Percentiles rank a stretch among this genome's conserved stretches.
Conservation (phyloP, 2,113 vertebrate species). For the Apeltes quadracus region DNA sequence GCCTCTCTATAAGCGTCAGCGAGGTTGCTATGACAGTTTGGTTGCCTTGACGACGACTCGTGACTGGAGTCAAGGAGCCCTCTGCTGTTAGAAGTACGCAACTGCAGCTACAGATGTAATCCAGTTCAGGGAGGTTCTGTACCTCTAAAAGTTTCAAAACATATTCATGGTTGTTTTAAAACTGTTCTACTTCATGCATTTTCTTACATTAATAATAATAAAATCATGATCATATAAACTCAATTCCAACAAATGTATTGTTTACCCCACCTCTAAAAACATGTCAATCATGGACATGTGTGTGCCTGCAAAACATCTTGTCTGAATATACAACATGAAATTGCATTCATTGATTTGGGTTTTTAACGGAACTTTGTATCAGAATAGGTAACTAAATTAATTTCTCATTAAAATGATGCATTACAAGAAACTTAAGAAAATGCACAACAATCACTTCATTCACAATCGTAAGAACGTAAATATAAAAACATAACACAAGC, state of each 20-base stretch:
- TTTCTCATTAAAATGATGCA: background rate
- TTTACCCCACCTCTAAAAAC: background rate
- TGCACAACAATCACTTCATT: no score
- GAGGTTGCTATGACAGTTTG: constrained; percentile 55
- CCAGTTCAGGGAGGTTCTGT: background rate
- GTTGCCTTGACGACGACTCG: constrained; percentile 64
- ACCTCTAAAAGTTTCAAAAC: background rate
- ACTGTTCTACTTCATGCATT: background rate
- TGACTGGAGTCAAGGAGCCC: background rate
- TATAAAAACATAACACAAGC: background rate
- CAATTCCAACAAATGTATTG: no score
- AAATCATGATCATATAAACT: background rate
- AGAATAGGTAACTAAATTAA: background rate
- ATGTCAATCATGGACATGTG: no score
- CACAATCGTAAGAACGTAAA: background rate
- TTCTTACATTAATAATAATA: background rate
- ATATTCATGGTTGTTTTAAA: background rate
- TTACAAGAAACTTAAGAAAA: background rate
- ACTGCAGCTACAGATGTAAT: constrained; percentile 22
- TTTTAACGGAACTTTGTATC: background rate
- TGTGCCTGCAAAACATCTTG: background rate
- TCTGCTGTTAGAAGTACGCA: constrained; percentile 2
- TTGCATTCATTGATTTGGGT: background rate
- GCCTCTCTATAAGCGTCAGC: constrained; percentile 47
- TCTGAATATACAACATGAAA: background rate